phyloP scores from a whole-genome alignment of 2,113 vertebrate species.

The Oncorhynchus nerka region DNA sequence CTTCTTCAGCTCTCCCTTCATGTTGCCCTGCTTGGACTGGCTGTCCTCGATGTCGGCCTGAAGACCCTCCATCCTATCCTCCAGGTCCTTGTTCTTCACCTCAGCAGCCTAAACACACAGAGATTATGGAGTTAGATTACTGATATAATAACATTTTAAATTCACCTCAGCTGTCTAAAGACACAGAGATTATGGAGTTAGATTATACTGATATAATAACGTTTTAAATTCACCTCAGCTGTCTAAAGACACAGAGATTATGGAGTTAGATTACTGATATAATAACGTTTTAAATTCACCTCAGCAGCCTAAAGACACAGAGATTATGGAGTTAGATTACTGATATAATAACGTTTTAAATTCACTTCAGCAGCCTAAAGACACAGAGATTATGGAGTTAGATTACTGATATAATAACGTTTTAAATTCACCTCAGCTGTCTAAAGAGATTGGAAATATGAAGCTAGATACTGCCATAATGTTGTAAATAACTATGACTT shows the following conservation, averaged over 20 bases:
- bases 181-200: not conserved
- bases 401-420: no score
- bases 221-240: slow-evolving; percentile 74
- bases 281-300: slow-evolving; percentile 45
- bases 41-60: slow-evolving; percentile 84
- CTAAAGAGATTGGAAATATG: slow-evolving; percentile 61
- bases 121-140: not conserved
- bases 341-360: no score
- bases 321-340: not conserved
- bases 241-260: slow-evolving; percentile 66
- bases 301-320: slow-evolving; percentile 79
- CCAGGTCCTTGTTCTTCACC: slow-evolving; percentile 83
- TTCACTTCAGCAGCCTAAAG: slow-evolving; percentile 83
- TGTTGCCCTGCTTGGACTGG: slow-evolving; percentile 83
- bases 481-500: no score
- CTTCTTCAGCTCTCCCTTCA: slow-evolving; percentile 91
- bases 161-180: slow-evolving; percentile 85
- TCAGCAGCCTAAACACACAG: slow-evolving; percentile 80
- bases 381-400: not conserved
- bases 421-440: slow-evolving; percentile 76
- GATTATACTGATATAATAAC: no score
- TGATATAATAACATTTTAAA: no score
- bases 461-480: not conserved
- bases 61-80: slow-evolving; percentile 80
- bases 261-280: not conserved